Base-by-base conservation (phyloP, 2,888 invertebrate genomes). In the Hymenopus coronatus region DNA sequence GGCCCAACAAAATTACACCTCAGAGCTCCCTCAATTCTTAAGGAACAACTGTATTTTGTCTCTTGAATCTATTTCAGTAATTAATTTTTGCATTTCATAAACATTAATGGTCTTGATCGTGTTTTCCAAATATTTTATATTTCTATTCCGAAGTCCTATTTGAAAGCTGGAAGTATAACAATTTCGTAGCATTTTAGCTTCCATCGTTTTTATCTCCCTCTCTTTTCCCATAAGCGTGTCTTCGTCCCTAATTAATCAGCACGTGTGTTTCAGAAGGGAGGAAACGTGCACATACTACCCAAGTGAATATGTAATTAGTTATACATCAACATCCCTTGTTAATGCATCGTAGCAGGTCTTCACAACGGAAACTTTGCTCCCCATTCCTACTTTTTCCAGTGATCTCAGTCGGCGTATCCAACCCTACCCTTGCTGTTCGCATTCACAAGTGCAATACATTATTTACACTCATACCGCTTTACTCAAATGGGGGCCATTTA, bases 261-360 rank as follows among this genome's bases (percentile, higher is more conserved):
- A n/a, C 27, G 28, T 28, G 46, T 70, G 46, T 14, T 70, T 85
- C 85, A 54, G 28, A 85, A 28, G 85, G 85, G 70, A 85, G 40
- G 20, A 25, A 70, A 25, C 54, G 20, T 3, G 6, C 15, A 70
- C 54, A 20, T 86, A 70, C 81, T n/a, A 20, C 70, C 25, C 30
- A 86, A 86, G 54, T 70, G 54, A 8, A 15, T 70, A 70, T 70
- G 81, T 81, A 81, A 86, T 86, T 86, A 86, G 85, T 85, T n/a
- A 85, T 85, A 85, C 85, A 85, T 85, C 85, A 86, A 25, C 86
- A 81, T 70, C 70, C 70, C 28, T 86, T 86, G 86, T 86, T 86
- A 85, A 85, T 85, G 40, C 8, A 85, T 85, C 27, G n/a, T n/a
- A 46, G 40, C 27, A 28, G 46, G 40, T 85, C 54, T 30, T 86